These are phyloP conservation scores for Ceriagrion tenellum DNA, from an alignment of 2,888 invertebrate species.

Conservation along the genomic window DNA sequence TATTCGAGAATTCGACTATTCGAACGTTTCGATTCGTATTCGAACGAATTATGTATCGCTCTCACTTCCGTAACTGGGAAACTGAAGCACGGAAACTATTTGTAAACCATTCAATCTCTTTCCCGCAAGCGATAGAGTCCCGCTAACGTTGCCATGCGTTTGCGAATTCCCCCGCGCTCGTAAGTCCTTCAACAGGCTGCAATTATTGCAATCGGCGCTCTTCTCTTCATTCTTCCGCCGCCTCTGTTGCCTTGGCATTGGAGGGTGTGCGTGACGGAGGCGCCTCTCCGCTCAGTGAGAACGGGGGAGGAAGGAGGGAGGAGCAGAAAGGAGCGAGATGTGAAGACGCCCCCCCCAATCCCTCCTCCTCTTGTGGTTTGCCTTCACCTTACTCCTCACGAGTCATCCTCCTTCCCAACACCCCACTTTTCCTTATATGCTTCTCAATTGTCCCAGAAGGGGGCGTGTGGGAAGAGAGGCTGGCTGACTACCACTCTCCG, in stretches of 20 bases:
- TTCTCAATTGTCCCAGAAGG: slow-evolving; percentile 56
- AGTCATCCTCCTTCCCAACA: neutral
- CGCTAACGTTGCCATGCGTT: neutral
- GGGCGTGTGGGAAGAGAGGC: neutral
- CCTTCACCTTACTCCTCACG: neutral
- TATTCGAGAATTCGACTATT: too few relatives aligned
- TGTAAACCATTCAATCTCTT: neutral
- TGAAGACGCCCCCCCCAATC: neutral
- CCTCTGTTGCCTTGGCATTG: neutral
- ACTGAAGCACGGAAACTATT: too few relatives aligned
- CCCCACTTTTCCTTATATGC: neutral
- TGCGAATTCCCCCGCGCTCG: neutral
- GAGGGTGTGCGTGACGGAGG: neutral
- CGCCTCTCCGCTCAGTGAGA: neutral
- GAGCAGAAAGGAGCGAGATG: neutral
- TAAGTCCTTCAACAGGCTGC: neutral
- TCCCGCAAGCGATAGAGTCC: neutral
- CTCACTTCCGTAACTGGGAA: too few relatives aligned
- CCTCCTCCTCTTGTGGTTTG: neutral
- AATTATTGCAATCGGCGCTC: neutral
- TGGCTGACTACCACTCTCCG: too few relatives aligned
- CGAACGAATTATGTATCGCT: too few relatives aligned
- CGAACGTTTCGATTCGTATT: too few relatives aligned
- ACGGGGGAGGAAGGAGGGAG: neutral
- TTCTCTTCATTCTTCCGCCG: neutral